Evolutionary conservation across 2,797 vertebrate genomes (phyloP), one percentile per base, ranked within the genome.

Genomic region (Acrossocheilus wenchowensis): DNA sequence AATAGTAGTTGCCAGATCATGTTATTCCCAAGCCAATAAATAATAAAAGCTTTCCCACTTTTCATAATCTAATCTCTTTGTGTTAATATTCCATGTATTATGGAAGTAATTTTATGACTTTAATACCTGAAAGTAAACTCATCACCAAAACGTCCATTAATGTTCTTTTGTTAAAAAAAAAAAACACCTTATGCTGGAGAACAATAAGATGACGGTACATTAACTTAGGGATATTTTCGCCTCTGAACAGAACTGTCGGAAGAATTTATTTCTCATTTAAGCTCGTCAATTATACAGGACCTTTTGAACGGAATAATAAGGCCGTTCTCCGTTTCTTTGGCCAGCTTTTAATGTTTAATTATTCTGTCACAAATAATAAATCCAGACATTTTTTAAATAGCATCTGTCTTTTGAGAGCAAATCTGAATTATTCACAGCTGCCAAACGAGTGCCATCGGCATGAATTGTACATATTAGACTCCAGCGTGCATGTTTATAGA

Each of bases 281-380:
- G 1, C 54, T 75, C 36, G 8, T 68, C 71, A 45, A 62, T 78
- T 82, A 87, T 21, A 78, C 14, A n/a, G 6, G 34, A 82, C 34
- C 57, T 39, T 82, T 80, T 52, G 43, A 83, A 79, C 3, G 2
- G 30, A 78, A 50, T 66, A 78, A 78, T 43, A 26, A 57, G 39
- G 41, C 54, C 19, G 36, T 66, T 82, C 74, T 79, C 66, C 21
- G 17, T 62, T 66, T 72, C 48, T 60, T 71, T 83, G 52, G 52
- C 69, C 87, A 62, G 83, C 88, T 93, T 94, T 93, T 91, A 92
- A 73, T 92, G 88, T 96, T 95, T 95, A 94, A 96, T 96, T 96
- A 95, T 94, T 95, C 93, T 96, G 92, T 95, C 94, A 92, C 91
- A 41, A 83, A 30, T 83, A 83, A 87, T 79, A 79, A 79, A 81